These are phyloP conservation scores for Neomicropteryx cornuta DNA, from an alignment of 1,140 invertebrate species.

Conservation along the genomic window DNA sequence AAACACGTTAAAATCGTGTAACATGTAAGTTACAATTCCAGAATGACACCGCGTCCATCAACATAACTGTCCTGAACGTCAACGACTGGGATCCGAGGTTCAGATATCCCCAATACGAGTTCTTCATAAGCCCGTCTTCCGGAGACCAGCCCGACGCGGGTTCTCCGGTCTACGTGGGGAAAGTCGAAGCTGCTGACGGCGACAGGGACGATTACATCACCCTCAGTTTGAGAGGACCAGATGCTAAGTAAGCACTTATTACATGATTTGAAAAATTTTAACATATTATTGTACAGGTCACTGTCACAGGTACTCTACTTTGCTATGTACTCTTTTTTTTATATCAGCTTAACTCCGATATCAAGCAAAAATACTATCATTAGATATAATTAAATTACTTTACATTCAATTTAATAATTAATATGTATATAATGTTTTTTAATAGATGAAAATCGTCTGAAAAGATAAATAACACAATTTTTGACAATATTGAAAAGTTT, in stretches of 20 bases:
- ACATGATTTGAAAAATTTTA: not conserved
- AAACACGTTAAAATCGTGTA: conserved; percentile 11
- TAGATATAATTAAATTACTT: too few relatives aligned
- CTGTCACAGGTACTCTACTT: conserved; percentile 21
- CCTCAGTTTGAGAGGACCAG: conserved; percentile 57
- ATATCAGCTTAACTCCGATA: too few relatives aligned
- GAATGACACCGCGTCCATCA: conserved; percentile 63
- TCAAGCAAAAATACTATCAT: too few relatives aligned
- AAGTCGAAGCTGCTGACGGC: conserved; percentile 67
- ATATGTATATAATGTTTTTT: too few relatives aligned
- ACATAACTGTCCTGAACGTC: conserved; percentile 73
- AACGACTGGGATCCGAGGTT: conserved; percentile 92
- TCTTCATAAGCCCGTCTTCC: conserved; percentile 46
- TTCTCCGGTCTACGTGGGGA: conserved; percentile 43
- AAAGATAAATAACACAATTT: too few relatives aligned
- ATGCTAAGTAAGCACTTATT: conserved; percentile 44
- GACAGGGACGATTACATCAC: conserved; percentile 62
- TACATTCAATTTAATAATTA: too few relatives aligned
- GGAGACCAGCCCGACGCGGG: conserved; percentile 30
- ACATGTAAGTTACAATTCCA: too few relatives aligned
- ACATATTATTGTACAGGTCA: conserved; percentile 18
- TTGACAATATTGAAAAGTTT: too few relatives aligned
- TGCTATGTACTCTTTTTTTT: too few relatives aligned
- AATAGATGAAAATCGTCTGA: too few relatives aligned
- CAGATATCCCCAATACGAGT: conserved; percentile 77